These are phyloP conservation scores for Cordilura impudica DNA, from an alignment of 2,888 invertebrate genomes.

Conservation along the genomic window DNA sequence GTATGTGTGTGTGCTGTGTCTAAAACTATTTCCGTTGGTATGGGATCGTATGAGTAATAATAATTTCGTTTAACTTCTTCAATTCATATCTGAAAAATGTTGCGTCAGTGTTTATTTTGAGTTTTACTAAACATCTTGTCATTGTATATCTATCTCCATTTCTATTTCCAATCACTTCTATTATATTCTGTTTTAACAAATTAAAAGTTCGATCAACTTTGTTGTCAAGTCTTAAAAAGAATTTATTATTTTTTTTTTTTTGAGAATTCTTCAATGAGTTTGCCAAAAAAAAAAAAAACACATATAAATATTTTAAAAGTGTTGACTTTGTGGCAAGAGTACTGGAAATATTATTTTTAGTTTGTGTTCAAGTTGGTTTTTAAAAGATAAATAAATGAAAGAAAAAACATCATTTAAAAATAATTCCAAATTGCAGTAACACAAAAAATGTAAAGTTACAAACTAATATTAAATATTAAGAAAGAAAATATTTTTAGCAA, in stretches of 20 bases:
- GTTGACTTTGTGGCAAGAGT: constrained; percentile 16
- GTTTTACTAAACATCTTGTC: constrained; percentile 44
- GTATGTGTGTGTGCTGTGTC: constrained; percentile 16
- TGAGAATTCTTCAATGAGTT: background rate
- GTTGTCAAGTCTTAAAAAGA: constrained; percentile 54
- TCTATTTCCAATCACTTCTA: background rate
- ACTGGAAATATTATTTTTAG: background rate
- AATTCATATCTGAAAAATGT: constrained; percentile 26
- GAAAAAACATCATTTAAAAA: background rate
- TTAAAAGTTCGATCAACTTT: constrained; percentile 58
- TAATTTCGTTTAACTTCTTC: constrained; percentile 28
- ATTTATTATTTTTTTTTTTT: background rate
- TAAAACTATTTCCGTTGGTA: constrained; percentile 21
- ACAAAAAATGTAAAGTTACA: too few species aligned
- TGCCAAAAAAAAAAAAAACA: constrained; percentile 38
- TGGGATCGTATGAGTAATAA: constrained; percentile 59
- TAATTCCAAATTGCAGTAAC: too few species aligned
- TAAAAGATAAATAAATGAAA: background rate
- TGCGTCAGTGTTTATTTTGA: constrained; percentile 57
- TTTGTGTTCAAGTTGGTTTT: background rate
- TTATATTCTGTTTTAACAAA: constrained; percentile 13
- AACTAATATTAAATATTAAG: too few species aligned
- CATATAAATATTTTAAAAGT: background rate
- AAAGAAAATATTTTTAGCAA: too few species aligned
- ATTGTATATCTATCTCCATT: background rate